phyloP scores from a whole-genome alignment of 2,797 vertebrate genomes.

The Emydoidea blandingii region DNA sequence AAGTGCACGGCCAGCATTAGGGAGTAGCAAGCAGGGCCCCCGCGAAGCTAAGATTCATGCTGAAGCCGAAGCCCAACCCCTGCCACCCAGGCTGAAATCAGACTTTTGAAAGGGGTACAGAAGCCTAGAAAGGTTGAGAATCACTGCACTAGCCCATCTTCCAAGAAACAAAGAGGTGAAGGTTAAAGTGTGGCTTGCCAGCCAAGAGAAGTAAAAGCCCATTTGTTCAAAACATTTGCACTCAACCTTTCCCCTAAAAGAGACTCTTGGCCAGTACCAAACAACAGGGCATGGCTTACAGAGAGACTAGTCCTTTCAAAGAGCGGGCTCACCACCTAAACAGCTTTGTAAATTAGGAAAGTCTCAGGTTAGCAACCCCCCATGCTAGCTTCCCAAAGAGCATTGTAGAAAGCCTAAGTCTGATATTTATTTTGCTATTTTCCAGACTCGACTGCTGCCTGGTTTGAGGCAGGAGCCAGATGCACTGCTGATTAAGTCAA shows the following conservation, averaged over 20 bases:
- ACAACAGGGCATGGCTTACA: neutral
- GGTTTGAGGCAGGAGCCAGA: neutral
- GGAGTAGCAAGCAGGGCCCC: too few relatives aligned
- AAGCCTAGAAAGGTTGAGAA: too few relatives aligned
- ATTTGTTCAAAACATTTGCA: neutral
- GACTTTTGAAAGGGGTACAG: too few relatives aligned
- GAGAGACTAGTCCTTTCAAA: neutral
- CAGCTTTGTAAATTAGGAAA: neutral
- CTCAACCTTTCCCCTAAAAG: too few relatives aligned
- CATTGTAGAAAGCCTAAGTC: neutral
- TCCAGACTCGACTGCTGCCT: neutral
- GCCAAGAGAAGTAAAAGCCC: neutral
- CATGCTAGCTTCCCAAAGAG: neutral
- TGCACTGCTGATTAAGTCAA: neutral
- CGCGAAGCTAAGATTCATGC: too few relatives aligned
- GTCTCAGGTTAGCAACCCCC: neutral
- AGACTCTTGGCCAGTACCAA: neutral
- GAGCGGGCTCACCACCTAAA: neutral
- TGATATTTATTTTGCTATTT: neutral
- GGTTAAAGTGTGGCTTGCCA: neutral
- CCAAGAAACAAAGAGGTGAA: neutral
- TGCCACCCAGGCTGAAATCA: too few relatives aligned
- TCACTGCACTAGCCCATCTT: neutral
- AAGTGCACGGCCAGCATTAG: too few relatives aligned
- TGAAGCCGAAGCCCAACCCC: too few relatives aligned